Evolutionary conservation across 2,797 vertebrate genomes (phyloP).

Genomic region (Naso thynnoides): DNA sequence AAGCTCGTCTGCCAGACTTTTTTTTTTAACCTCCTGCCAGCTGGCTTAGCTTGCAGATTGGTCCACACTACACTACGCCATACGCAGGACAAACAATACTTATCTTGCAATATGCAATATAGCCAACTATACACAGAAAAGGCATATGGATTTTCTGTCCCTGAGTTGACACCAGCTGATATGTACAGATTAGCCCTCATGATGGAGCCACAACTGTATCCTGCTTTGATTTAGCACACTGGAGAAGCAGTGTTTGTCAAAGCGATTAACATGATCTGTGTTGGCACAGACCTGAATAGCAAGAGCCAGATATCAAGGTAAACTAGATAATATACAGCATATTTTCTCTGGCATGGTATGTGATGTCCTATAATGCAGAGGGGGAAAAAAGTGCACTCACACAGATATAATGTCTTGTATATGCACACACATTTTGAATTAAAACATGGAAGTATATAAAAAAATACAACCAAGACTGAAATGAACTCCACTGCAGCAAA

Average conservation of each 20-base stretch:
- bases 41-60: conserved; percentile 44
- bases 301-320: conserved; percentile 60
- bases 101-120: conserved; percentile 52
- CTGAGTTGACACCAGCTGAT: conserved; percentile 67
- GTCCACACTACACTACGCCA: conserved; percentile 45
- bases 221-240: conserved; percentile 67
- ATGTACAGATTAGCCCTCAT: conserved; percentile 70
- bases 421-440: not conserved
- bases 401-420: conserved; percentile 12
- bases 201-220: conserved; percentile 72
- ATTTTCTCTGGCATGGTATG: conserved; percentile 27
- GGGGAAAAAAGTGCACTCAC: not conserved
- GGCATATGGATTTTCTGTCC: conserved; percentile 74
- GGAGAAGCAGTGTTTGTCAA: conserved; percentile 77
- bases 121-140: conserved; percentile 50
- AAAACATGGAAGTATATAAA: not conserved
- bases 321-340: conserved; percentile 53
- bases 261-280: conserved; percentile 75
- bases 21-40: conserved; percentile 16
- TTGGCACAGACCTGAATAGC: conserved; percentile 67
- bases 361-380: conserved; percentile 35
- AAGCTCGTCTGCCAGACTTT: conserved; percentile 22
- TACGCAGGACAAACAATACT: conserved; percentile 34
- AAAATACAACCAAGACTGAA: conserved; percentile 12
- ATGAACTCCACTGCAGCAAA: conserved; percentile 17